Evolutionary conservation across 2,888 invertebrate genomes (phyloP).

Genomic region (Palloptera scutellata): DNA sequence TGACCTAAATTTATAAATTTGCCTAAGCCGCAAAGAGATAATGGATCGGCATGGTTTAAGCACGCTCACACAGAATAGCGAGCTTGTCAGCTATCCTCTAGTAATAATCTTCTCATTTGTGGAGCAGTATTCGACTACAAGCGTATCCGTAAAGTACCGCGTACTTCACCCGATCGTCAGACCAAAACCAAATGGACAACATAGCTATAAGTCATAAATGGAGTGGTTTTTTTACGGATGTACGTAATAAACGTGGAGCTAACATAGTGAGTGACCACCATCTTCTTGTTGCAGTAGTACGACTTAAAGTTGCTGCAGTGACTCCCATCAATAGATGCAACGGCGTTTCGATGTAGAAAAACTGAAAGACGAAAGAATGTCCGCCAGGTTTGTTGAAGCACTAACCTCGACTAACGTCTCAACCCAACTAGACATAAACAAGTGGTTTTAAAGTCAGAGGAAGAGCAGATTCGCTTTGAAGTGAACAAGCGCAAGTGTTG

Average conservation of each 20-base stretch:
- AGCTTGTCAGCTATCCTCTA: constrained; percentile 2
- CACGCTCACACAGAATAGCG: constrained; percentile 7
- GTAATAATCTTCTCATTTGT: constrained; percentile 4
- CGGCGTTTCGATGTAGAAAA: background rate
- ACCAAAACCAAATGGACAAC: constrained; percentile 12
- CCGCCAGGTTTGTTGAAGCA: background rate
- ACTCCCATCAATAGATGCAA: background rate
- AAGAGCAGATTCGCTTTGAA: background rate
- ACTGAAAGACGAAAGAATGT: background rate
- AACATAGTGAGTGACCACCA: constrained; percentile 3
- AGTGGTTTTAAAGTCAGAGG: background rate
- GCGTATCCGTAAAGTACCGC: constrained; percentile 5
- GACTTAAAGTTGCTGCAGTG: constrained; percentile 10
- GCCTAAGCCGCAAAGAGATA: background rate
- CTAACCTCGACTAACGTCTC: no score
- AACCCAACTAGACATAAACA: no score
- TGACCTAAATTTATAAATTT: constrained; percentile 7
- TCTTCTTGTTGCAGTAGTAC: background rate
- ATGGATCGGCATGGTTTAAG: background rate
- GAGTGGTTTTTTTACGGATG: constrained; percentile 7
- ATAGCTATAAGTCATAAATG: constrained; percentile 12
- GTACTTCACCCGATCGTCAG: constrained; percentile 5
- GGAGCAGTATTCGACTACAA: background rate
- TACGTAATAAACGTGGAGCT: constrained; percentile 17
- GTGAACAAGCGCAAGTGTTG: background rate